These are phyloP conservation scores for Lanius collurio DNA, from an alignment of 2,113 vertebrate species.

Conservation along the genomic window DNA sequence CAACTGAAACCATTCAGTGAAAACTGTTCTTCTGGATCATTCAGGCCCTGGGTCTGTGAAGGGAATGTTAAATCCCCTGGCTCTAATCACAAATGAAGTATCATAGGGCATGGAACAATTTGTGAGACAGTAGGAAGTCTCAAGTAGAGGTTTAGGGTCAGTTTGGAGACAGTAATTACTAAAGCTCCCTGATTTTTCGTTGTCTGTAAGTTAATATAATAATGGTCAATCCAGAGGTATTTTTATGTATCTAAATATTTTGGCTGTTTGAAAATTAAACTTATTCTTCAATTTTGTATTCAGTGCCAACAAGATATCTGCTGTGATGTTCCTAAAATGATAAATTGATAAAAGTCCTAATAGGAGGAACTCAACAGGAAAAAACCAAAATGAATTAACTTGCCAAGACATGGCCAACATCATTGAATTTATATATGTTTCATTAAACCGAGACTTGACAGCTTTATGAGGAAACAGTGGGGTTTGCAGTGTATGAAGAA, in stretches of 20 bases:
- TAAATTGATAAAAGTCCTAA: constrained; percentile 67
- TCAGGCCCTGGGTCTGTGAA: background rate
- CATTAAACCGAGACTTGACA: constrained; percentile 80
- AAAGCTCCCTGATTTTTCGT: background rate
- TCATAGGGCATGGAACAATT: background rate
- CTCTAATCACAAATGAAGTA: background rate
- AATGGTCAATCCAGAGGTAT: constrained; percentile 14
- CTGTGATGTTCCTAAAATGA: constrained; percentile 53
- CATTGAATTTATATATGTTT: constrained; percentile 80
- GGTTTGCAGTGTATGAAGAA: constrained; percentile 77
- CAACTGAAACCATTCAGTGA: background rate
- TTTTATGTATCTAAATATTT: constrained; percentile 64
- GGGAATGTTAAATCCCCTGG: background rate
- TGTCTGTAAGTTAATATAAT: background rate
- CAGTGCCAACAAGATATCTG: constrained; percentile 8
- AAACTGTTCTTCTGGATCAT: background rate
- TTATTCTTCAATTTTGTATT: constrained; percentile 64
- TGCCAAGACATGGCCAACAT: constrained; percentile 74
- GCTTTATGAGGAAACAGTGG: constrained; percentile 83
- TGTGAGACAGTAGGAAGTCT: background rate
- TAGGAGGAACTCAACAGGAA: constrained; percentile 52
- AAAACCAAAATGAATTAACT: constrained; percentile 75
- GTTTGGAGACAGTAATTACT: constrained; percentile 9
- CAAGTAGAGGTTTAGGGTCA: background rate
- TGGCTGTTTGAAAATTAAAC: constrained; percentile 66